These are phyloP conservation scores for Mormyrus hasselquistii DNA, from an alignment of 2,797 vertebrate species.

Conservation along the genomic window DNA sequence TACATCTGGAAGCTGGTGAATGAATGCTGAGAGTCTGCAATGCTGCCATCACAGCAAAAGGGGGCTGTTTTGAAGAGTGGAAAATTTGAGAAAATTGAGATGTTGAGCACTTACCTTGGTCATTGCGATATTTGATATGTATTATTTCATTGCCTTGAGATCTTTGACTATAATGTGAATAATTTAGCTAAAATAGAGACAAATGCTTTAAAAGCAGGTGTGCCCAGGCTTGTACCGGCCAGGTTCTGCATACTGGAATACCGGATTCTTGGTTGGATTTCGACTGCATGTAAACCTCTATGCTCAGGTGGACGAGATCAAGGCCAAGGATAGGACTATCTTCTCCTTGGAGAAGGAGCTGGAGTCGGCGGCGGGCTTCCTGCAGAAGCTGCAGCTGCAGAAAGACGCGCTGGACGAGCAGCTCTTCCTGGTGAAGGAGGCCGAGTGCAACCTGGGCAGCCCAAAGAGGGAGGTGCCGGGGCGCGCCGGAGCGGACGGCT, in stretches of 20 bases:
- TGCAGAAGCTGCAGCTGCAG: slow-evolving; percentile 92
- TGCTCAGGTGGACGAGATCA: slow-evolving; percentile 51
- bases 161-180: neutral
- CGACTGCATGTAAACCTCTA: neutral
- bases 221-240: neutral
- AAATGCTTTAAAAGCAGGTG: neutral
- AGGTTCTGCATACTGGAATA: neutral
- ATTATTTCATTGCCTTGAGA: neutral
- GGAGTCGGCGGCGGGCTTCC: slow-evolving; percentile 77
- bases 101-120: neutral
- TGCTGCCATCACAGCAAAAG: neutral
- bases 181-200: neutral
- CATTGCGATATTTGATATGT: neutral
- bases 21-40: neutral
- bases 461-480: slow-evolving; percentile 96
- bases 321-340: slow-evolving; percentile 91
- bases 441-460: slow-evolving; percentile 90
- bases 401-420: slow-evolving; percentile 96
- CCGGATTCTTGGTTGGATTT: neutral
- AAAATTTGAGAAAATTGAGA: neutral
- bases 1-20: neutral
- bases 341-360: slow-evolving; percentile 92
- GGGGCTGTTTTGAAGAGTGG: neutral
- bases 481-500: slow-evolving; percentile 79
- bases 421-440: slow-evolving; percentile 91